Evolutionary conservation across 2,888 invertebrate species (phyloP).

Genomic region (Papilio protenor): DNA sequence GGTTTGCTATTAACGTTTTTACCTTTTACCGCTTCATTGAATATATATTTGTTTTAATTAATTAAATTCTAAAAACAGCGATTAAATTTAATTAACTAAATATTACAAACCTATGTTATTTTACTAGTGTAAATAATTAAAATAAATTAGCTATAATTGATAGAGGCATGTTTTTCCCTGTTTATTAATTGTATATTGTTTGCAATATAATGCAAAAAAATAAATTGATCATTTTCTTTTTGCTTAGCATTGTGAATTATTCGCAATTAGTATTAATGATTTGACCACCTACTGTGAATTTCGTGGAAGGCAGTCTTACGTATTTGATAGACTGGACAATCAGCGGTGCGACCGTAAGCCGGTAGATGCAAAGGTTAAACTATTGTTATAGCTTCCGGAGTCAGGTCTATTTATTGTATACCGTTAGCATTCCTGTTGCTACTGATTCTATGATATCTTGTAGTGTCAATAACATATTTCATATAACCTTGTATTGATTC

Average conservation of each 20-base stretch:
- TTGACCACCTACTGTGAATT: conserved; percentile 35
- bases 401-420: conserved; percentile 34
- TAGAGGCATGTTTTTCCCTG: not conserved
- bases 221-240: conserved; percentile 1
- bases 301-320: conserved; percentile 37
- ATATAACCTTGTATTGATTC: not conserved
- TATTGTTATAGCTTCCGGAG: conserved; percentile 36
- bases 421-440: conserved; percentile 36
- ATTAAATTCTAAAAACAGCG: not conserved
- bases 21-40: not conserved
- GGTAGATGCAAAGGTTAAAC: conserved; percentile 41
- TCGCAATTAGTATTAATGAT: conserved; percentile 37
- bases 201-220: not conserved
- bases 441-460: conserved; percentile 26
- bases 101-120: not conserved
- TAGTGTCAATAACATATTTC: not conserved
- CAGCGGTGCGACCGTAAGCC: conserved; percentile 28
- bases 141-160: not conserved
- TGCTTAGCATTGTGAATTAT: conserved; percentile 12
- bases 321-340: conserved; percentile 43
- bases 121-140: not conserved
- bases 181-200: conserved; percentile 4
- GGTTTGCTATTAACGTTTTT: not conserved
- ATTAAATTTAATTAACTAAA: not conserved
- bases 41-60: not conserved